Evolutionary conservation across 2,113 vertebrate genomes (phyloP).

Genomic region (Burhinus oedicnemus): DNA sequence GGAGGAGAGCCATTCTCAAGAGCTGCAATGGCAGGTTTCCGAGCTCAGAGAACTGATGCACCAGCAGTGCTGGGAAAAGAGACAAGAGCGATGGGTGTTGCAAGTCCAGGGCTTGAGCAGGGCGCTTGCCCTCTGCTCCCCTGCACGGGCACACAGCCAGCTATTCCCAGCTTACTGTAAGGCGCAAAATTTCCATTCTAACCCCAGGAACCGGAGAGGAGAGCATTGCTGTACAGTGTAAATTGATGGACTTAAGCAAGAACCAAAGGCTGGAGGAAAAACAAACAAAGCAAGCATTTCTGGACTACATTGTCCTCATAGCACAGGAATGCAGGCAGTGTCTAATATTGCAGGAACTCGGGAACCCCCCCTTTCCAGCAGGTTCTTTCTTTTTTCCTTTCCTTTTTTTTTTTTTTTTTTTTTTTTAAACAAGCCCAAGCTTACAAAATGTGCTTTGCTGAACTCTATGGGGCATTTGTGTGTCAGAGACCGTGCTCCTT

Average conservation of each 20-base stretch:
- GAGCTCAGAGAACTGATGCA: neutral
- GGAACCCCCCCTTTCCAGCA: slow-evolving; percentile 36
- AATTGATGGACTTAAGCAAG: neutral
- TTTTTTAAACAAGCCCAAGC: neutral
- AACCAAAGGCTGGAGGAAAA: neutral
- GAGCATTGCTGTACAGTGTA: neutral
- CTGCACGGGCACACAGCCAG: neutral
- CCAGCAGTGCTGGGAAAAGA: neutral
- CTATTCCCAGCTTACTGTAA: neutral
- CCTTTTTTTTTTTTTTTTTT: neutral
- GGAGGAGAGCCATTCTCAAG: neutral
- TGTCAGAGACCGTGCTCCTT: neutral
- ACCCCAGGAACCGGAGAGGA: neutral
- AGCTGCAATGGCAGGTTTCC: accelerated
- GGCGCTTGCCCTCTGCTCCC: neutral
- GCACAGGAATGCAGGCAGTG: neutral
- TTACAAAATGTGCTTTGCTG: neutral
- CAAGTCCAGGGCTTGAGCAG: neutral
- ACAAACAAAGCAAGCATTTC: neutral
- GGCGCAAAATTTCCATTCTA: neutral
- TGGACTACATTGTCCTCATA: neutral
- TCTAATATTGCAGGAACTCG: neutral
- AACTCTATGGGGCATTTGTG: neutral
- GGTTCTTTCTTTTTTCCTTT: neutral
- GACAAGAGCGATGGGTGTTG: neutral